Conservation (phyloP, 1,140 invertebrate species). For the Neodiprion virginianus region DNA sequence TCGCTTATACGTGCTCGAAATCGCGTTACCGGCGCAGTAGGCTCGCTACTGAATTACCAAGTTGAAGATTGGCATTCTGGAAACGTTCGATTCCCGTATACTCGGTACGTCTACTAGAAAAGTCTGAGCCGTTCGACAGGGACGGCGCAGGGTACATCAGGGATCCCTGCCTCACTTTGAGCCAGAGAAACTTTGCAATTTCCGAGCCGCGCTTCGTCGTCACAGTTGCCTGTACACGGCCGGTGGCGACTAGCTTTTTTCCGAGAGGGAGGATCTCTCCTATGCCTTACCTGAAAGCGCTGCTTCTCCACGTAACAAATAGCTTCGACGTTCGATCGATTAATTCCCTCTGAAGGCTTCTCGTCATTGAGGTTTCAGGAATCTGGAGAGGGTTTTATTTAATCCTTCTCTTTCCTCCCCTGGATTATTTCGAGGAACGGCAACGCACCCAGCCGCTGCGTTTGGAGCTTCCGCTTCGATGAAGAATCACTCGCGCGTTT, state of each 20-base stretch:
- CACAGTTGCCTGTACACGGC: background rate
- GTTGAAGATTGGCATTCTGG: background rate
- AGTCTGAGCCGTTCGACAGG: background rate
- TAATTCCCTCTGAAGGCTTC: background rate
- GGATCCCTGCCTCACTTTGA: background rate
- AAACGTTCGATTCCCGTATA: background rate
- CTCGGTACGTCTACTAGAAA: background rate
- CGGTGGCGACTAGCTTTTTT: background rate
- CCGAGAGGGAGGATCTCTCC: no score
- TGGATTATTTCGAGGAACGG: background rate
- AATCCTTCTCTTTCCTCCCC: background rate
- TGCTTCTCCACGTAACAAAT: no score
- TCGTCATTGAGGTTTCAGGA: no score
- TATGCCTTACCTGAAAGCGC: no score
- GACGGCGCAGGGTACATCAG: background rate
- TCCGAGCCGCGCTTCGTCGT: background rate
- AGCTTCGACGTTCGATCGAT: background rate
- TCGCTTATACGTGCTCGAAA: background rate
- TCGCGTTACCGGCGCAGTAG: background rate
- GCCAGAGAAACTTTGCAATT: background rate
- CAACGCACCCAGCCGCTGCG: background rate
- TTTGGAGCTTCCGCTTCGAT: background rate
- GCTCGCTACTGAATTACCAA: slow-evolving; percentile 2
- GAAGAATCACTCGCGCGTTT: background rate
- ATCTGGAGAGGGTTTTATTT: no score